phyloP scores from a whole-genome alignment of 2,888 invertebrate genomes.

The Glyphotaelius pellucidus region DNA sequence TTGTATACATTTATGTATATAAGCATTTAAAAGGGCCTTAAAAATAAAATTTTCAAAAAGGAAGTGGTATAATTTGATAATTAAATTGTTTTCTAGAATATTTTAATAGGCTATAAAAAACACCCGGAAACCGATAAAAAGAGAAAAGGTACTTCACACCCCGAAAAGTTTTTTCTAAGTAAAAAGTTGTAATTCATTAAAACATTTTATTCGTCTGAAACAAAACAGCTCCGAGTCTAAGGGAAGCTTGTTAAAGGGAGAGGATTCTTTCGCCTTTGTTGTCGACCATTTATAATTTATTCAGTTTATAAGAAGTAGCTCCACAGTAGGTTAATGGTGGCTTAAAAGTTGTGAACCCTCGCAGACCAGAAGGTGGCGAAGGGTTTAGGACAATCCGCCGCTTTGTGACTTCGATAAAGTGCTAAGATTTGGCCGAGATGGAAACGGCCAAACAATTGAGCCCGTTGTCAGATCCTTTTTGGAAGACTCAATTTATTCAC shows the following conservation, averaged over 20 bases:
- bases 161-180: neutral
- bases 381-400: conserved; percentile 16
- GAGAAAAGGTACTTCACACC: neutral
- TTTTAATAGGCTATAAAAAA: neutral
- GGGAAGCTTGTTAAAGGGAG: conserved; percentile 28
- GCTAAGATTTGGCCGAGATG: conserved; percentile 37
- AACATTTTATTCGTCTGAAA: neutral
- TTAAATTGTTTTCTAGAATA: neutral
- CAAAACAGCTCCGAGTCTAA: neutral
- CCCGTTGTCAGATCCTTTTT: conserved; percentile 33
- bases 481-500: conserved; percentile 37
- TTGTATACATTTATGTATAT: neutral
- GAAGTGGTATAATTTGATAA: neutral
- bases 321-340: conserved; percentile 44
- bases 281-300: conserved; percentile 50
- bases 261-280: conserved; percentile 41
- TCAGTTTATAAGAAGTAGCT: conserved; percentile 45
- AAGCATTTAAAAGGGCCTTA: neutral
- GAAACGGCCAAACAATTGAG: conserved; percentile 31
- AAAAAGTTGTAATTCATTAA: neutral
- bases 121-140: neutral
- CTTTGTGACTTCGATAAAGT: conserved; percentile 48
- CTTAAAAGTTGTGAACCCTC: conserved; percentile 35
- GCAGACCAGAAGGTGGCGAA: neutral
- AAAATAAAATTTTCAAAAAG: neutral